Evolutionary conservation across 1,140 invertebrate genomes (phyloP).

Genomic region (Ooceraea biroi): DNA sequence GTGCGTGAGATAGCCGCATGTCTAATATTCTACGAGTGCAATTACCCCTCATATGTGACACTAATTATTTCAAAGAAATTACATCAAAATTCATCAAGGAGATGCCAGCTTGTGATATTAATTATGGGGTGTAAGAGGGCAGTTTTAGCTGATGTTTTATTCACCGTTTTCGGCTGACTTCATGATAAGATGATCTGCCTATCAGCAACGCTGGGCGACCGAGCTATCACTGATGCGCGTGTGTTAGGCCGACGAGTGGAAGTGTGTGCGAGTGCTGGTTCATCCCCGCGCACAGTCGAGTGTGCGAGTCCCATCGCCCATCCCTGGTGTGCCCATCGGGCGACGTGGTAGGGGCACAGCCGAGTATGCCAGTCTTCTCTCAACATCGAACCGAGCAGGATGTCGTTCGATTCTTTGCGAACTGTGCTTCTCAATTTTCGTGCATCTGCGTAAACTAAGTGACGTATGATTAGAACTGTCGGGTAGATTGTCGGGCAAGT

Average conservation of each 20-base stretch:
- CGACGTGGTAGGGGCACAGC: slow-evolving; percentile 67
- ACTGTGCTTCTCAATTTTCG: background rate
- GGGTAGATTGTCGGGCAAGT: background rate
- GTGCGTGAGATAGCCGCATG: background rate
- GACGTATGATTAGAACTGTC: slow-evolving; percentile 4
- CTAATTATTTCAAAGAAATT: background rate
- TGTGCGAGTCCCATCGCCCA: slow-evolving; percentile 43
- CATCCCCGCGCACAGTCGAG: slow-evolving; percentile 45
- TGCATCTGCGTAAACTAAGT: slow-evolving; percentile 24
- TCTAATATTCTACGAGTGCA: no score
- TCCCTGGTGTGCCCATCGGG: slow-evolving; percentile 27
- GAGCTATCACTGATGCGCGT: background rate
- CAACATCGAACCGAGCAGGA: slow-evolving; percentile 67
- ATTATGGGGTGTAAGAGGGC: background rate
- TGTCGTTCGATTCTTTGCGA: slow-evolving; percentile 36
- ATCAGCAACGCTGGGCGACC: background rate
- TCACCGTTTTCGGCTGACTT: no score
- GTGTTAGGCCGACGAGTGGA: background rate
- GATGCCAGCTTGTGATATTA: background rate
- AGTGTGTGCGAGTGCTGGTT: slow-evolving; percentile 20
- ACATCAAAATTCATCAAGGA: background rate
- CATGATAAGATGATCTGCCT: background rate
- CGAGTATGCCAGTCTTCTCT: slow-evolving; percentile 73
- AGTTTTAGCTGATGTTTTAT: no score
- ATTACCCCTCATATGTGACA: background rate